These are phyloP conservation scores for Coranthus polyacanthus DNA, from an alignment of 2,797 vertebrate species.

Conservation along the genomic window DNA sequence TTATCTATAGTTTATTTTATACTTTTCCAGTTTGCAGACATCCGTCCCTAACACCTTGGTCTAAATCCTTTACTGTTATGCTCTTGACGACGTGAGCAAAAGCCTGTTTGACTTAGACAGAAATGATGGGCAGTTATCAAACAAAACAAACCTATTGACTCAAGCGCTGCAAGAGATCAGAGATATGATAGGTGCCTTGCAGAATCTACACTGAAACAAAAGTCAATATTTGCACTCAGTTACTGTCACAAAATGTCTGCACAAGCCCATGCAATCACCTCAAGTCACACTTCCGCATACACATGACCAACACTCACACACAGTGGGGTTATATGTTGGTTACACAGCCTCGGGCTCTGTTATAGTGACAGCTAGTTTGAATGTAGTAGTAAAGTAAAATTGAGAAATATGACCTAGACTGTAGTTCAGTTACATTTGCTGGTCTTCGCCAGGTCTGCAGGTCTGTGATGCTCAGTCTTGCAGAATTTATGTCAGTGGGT, in stretches of 20 bases:
- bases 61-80: slow-evolving; percentile 34
- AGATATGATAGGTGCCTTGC: slow-evolving; percentile 57
- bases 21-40: too few species aligned
- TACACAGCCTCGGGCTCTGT: too few species aligned
- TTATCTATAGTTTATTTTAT: too few species aligned
- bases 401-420: too few species aligned
- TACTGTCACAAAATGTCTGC: slow-evolving; percentile 56
- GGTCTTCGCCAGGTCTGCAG: too few species aligned
- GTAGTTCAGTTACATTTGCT: too few species aligned
- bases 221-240: slow-evolving; percentile 77
- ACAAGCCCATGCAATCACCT: slow-evolving; percentile 47
- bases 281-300: slow-evolving; percentile 25
- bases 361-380: too few species aligned
- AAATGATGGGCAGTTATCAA: slow-evolving; percentile 61
- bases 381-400: too few species aligned
- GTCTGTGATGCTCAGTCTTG: too few species aligned
- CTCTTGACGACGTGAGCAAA: not conserved
- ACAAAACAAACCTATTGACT: slow-evolving; percentile 62
- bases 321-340: too few species aligned
- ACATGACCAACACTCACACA: not conserved
- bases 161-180: slow-evolving; percentile 42
- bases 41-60: slow-evolving; percentile 1
- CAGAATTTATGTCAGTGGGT: too few species aligned
- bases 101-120: slow-evolving; percentile 31
- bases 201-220: slow-evolving; percentile 41